Evolutionary conservation across 2,113 vertebrate species (phyloP).

Genomic region (Vulpes ferrilata): DNA sequence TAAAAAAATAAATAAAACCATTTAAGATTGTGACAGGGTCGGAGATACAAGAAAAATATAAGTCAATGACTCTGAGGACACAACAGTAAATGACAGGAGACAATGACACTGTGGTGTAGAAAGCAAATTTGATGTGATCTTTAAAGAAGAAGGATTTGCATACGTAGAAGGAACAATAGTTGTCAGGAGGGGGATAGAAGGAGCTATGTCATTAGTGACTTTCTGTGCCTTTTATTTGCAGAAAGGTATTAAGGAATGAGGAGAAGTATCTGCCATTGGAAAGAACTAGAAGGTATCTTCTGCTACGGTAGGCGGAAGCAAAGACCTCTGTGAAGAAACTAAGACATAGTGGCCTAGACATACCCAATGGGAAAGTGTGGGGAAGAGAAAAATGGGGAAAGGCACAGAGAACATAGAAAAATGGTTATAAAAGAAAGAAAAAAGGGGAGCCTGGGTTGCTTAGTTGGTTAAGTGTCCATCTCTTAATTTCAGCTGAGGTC

Average conservation of each 20-base stretch:
- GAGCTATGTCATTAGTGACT: background rate
- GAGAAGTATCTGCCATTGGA: background rate
- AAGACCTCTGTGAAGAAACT: background rate
- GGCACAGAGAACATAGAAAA: background rate
- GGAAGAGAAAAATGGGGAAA: fast-evolving
- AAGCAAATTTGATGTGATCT: background rate
- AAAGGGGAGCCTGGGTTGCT: background rate
- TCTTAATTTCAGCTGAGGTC: background rate
- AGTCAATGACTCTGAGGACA: background rate
- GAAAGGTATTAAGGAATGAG: background rate
- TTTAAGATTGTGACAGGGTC: background rate
- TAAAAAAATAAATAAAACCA: background rate
- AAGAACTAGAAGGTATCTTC: background rate
- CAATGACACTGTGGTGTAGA: background rate
- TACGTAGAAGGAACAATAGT: background rate
- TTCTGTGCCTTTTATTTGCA: background rate
- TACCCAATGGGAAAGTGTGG: background rate
- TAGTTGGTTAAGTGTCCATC: background rate
- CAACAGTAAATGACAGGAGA: background rate
- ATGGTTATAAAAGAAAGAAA: background rate
- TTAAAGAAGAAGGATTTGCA: background rate
- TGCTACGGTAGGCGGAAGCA: background rate
- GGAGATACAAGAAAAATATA: background rate
- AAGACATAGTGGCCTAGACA: background rate
- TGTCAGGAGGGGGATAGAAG: background rate